Base-by-base conservation (phyloP, 1,140 invertebrate genomes). In the Hyposmocoma kahamanoa region DNA sequence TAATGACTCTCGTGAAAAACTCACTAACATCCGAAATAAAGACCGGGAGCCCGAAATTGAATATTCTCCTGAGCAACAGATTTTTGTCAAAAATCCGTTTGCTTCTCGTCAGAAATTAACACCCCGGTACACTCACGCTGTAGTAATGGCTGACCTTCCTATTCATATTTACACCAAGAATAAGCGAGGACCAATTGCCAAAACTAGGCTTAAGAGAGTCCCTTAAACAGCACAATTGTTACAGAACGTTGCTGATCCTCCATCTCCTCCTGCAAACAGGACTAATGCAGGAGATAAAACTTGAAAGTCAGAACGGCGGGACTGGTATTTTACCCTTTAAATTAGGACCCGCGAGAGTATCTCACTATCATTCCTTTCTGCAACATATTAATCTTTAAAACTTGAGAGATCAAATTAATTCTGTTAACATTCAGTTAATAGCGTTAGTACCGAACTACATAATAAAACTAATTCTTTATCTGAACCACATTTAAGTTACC, bases 391-490 rank as follows among this genome's bases (percentile, higher is more conserved):
- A 42, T 8, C 13, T 42, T 9, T 8, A 42, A 2, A 15, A 42
- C 15, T 22, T 42, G 2, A 2, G 24, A 2, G 10, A 6, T 13
- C 44, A 61, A 38, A 30, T 52, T 39, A 22, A 47, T 15, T 39
- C 13, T 13, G 24, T 56, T 32, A 17, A 54, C n/a, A 21, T 20
- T 24, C 54, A 61, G 26, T 38, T 62, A 26, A 15, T 10, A 36
- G 22, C 34, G 20, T 47, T 6, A 43, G 21, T 34, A 24, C 42
- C 24, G 3, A 13, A 45, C n/a, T 59, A 46, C 43, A 45, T 36
- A 60, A 62, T 47, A 55, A 55, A 32, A 63, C 64, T 0, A 51
- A 43, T 17, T 48, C 36, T 15, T 11, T 67, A 21, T 66, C 50
- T 30, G 52, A 48, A 13, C 47, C 53, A 20, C 60, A 64, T 22